phyloP scores from a whole-genome alignment of 2,797 vertebrate genomes.

The Macroramphosus scolopax region DNA sequence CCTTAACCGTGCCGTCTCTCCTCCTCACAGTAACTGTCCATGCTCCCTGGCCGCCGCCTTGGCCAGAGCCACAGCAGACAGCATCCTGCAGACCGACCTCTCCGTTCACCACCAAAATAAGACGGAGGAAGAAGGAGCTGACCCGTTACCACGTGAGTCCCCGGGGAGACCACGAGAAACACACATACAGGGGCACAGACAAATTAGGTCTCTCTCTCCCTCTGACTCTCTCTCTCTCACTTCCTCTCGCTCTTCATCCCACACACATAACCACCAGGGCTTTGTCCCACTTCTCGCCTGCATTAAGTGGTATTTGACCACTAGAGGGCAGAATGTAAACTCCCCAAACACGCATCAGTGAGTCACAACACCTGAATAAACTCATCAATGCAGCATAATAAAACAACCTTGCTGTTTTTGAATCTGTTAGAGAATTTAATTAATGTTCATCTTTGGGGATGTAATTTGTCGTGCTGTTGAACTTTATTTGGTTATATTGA shows the following conservation, averaged over 20 bases:
- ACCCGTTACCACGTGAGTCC: constrained; percentile 89
- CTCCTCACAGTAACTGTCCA: constrained; percentile 81
- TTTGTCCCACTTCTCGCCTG: constrained; percentile 64
- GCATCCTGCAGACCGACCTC: constrained; percentile 90
- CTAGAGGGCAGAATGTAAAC: constrained; percentile 44
- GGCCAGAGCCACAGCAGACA: constrained; percentile 90
- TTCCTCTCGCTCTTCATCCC: constrained; percentile 37
- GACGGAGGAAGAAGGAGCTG: constrained; percentile 85
- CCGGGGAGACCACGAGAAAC: constrained; percentile 4
- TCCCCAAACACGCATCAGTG: too few species aligned
- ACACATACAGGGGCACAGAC: constrained; percentile 12
- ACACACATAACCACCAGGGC: constrained; percentile 54
- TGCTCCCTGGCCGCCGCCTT: constrained; percentile 94
- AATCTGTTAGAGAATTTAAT: too few species aligned
- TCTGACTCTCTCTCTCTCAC: too few species aligned
- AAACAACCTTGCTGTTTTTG: too few species aligned
- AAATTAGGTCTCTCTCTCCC: constrained; percentile 58
- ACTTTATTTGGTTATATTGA: too few species aligned
- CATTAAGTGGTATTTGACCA: constrained; percentile 50
- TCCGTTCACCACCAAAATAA: constrained; percentile 84
- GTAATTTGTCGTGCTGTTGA: too few species aligned
- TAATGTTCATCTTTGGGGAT: too few species aligned
- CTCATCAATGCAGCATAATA: too few species aligned
- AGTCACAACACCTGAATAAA: too few species aligned
- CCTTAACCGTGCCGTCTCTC: constrained; percentile 28